These are phyloP conservation scores for Dipodomys spectabilis DNA, from an alignment of 2,113 vertebrate genomes.

Conservation along the genomic window DNA sequence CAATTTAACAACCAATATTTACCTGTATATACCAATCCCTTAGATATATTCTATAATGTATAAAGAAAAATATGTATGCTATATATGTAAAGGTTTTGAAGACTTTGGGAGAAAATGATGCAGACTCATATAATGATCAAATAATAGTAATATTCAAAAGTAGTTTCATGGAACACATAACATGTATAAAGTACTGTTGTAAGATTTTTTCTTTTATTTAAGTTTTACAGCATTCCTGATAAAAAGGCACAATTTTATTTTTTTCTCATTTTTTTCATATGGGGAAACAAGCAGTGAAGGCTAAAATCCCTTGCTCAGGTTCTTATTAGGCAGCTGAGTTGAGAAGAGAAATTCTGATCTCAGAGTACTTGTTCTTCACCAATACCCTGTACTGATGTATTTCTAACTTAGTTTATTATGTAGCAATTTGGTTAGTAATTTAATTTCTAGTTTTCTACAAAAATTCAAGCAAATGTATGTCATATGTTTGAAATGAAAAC, in stretches of 20 bases:
- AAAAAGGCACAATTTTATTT: too few relatives aligned
- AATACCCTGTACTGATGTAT: not conserved
- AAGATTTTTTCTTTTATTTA: conserved; percentile 27
- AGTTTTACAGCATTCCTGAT: not conserved
- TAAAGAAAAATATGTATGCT: not conserved
- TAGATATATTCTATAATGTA: not conserved
- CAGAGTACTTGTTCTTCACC: not conserved
- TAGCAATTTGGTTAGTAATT: not conserved
- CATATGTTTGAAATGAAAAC: not conserved
- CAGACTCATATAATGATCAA: not conserved
- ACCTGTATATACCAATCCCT: not conserved
- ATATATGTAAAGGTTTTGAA: not conserved
- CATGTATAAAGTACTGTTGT: not conserved
- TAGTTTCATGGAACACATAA: not conserved
- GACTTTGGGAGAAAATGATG: not conserved
- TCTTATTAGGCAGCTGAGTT: not conserved
- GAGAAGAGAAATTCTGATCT: not conserved
- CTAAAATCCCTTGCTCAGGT: not conserved
- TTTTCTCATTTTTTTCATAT: not conserved
- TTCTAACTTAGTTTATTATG: not conserved
- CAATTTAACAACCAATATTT: not conserved
- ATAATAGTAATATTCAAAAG: not conserved
- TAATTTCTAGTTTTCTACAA: not conserved
- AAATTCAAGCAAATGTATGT: not conserved
- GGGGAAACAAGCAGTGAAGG: not conserved